These are phyloP conservation scores for Sylvietta virens DNA, from an alignment of 2,113 vertebrate genomes.

Conservation along the genomic window DNA sequence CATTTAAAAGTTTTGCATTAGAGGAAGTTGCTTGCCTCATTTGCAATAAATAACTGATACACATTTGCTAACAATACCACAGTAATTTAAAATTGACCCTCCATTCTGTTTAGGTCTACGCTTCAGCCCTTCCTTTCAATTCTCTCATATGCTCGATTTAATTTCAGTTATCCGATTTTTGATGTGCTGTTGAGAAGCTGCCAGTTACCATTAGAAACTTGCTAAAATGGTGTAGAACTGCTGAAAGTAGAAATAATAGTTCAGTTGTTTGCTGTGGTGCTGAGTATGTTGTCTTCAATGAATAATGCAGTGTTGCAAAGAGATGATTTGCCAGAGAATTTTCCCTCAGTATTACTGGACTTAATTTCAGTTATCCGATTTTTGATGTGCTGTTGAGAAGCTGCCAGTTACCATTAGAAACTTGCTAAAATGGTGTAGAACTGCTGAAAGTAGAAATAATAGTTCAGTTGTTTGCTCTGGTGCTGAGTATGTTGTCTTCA, in stretches of 20 bases:
- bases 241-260: neutral
- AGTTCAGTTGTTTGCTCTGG: neutral
- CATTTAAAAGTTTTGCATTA: neutral
- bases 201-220: neutral
- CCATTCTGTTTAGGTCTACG: neutral
- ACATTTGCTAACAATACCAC: neutral
- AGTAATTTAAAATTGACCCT: neutral
- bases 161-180: neutral
- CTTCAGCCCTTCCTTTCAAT: neutral
- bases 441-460: neutral
- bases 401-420: neutral
- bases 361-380: neutral
- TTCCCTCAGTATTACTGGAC: neutral
- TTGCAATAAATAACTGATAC: neutral
- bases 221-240: neutral
- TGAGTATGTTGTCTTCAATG: neutral
- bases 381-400: neutral
- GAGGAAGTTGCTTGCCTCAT: neutral
- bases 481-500: neutral
- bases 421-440: neutral
- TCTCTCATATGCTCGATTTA: neutral
- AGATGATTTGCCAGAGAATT: neutral
- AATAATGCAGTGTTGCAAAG: neutral
- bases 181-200: neutral
- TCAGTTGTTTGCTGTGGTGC: neutral